Evolutionary conservation across 53 echinoderm and acorn worm species (phyloP).

Genomic region (Actinopyga echinites): DNA sequence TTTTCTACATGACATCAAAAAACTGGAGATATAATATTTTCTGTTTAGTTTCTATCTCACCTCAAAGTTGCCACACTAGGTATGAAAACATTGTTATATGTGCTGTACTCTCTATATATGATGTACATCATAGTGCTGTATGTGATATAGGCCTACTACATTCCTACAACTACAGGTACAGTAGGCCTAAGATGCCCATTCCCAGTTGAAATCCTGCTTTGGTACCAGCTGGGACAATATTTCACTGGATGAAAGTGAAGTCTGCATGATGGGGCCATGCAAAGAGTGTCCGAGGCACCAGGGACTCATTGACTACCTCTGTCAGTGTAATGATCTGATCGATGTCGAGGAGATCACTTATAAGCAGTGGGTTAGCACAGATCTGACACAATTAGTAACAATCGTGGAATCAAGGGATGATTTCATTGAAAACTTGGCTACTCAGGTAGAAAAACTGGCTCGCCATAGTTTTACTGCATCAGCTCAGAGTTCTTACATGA

Average conservation of each 20-base stretch:
- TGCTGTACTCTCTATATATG: not conserved
- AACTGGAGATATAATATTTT: not conserved
- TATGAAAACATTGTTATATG: not conserved
- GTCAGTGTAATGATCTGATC: slow-evolving; percentile 35
- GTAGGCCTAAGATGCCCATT: too few relatives aligned
- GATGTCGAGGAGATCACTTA: slow-evolving; percentile 48
- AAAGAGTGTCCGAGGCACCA: slow-evolving; percentile 35
- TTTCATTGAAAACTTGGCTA: slow-evolving; percentile 46
- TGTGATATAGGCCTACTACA: too few relatives aligned
- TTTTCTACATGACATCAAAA: not conserved
- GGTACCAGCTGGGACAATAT: too few relatives aligned
- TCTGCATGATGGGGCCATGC: slow-evolving; percentile 48
- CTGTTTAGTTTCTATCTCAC: not conserved
- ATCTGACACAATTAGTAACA: slow-evolving; percentile 38
- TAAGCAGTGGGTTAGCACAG: slow-evolving; percentile 42
- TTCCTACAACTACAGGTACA: too few relatives aligned
- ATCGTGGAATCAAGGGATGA: slow-evolving; percentile 29
- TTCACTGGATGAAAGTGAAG: slow-evolving; percentile 54
- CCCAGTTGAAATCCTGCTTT: too few relatives aligned
- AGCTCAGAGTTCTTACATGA: slow-evolving; percentile 55
- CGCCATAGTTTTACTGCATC: slow-evolving; percentile 50
- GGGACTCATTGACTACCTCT: slow-evolving; percentile 32
- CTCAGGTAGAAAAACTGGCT: slow-evolving; percentile 47
- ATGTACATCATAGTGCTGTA: too few relatives aligned
- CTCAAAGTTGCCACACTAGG: not conserved